Evolutionary conservation across 2,113 vertebrate genomes (phyloP).

Genomic region (Halichoerus grypus): DNA sequence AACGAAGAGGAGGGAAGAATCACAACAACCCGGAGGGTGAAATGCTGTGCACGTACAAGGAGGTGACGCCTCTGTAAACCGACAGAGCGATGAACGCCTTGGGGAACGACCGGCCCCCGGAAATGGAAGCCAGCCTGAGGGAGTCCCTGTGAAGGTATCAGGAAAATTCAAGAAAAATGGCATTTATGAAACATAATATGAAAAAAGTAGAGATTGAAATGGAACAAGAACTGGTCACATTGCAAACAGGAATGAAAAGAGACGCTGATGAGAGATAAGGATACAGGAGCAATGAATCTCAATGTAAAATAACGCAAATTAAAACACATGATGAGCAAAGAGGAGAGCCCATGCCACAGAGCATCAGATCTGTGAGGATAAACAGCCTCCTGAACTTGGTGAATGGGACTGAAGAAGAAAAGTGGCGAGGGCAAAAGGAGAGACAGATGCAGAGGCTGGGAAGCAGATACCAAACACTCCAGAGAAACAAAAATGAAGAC

Average conservation of each 20-base stretch:
- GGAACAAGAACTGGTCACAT: background rate
- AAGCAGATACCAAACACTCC: background rate
- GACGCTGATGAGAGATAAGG: background rate
- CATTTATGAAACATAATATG: background rate
- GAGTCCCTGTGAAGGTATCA: no score
- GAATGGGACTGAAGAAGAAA: background rate
- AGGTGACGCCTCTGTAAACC: background rate
- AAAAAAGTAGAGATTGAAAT: background rate
- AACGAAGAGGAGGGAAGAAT: background rate
- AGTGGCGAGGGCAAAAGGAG: background rate
- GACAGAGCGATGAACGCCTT: accelerated
- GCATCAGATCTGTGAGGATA: background rate
- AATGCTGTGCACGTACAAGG: no score
- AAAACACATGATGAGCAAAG: background rate
- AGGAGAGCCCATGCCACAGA: background rate
- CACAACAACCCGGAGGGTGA: background rate
- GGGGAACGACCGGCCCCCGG: background rate
- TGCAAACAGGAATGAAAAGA: background rate
- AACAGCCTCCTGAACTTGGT: background rate
- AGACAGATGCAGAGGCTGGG: background rate
- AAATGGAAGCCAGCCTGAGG: no score
- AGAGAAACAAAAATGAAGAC: background rate
- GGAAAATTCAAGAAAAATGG: background rate
- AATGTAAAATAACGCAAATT: background rate
- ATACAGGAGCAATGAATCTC: background rate